phyloP scores from a whole-genome alignment of 2,888 invertebrate species.

The Oscheius sp. region DNA sequence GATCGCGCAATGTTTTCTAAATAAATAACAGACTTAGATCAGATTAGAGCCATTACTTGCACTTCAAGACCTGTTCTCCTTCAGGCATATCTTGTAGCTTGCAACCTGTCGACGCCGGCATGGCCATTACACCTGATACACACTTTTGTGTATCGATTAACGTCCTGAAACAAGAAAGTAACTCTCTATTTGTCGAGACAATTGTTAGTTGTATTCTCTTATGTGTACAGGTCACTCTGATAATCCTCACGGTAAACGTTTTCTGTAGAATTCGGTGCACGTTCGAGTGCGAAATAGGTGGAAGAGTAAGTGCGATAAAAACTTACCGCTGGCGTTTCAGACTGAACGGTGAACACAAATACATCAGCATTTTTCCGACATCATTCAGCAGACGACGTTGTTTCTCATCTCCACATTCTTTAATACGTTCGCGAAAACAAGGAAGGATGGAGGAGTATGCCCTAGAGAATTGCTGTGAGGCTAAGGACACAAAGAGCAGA shows the following conservation, averaged over 20 bases:
- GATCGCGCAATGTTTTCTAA: conserved; percentile 56
- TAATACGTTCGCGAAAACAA: conserved; percentile 65
- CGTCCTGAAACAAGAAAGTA: conserved; percentile 11
- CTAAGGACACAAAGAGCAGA: neutral
- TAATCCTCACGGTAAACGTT: conserved; percentile 19
- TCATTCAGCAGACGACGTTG: conserved; percentile 63
- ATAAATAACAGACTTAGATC: no score
- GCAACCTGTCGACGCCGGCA: conserved; percentile 56
- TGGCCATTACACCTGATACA: conserved; percentile 51
- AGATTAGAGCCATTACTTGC: no score
- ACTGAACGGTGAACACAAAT: conserved; percentile 67
- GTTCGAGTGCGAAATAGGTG: conserved; percentile 6
- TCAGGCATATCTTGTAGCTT: conserved; percentile 35
- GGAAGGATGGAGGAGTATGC: conserved; percentile 65
- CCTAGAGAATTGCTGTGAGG: conserved; percentile 35
- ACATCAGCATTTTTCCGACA: conserved; percentile 67
- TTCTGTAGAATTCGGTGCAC: conserved; percentile 27
- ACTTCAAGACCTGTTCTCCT: conserved; percentile 47
- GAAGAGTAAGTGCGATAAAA: neutral
- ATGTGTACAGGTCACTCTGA: conserved; percentile 23
- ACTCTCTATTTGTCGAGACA: conserved; percentile 6
- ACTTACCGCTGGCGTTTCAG: conserved; percentile 57
- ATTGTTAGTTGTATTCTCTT: conserved; percentile 18
- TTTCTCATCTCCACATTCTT: conserved; percentile 65
- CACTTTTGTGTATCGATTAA: conserved; percentile 63